Conservation (phyloP, 2,888 invertebrate species). For the Cancer borealis region DNA sequence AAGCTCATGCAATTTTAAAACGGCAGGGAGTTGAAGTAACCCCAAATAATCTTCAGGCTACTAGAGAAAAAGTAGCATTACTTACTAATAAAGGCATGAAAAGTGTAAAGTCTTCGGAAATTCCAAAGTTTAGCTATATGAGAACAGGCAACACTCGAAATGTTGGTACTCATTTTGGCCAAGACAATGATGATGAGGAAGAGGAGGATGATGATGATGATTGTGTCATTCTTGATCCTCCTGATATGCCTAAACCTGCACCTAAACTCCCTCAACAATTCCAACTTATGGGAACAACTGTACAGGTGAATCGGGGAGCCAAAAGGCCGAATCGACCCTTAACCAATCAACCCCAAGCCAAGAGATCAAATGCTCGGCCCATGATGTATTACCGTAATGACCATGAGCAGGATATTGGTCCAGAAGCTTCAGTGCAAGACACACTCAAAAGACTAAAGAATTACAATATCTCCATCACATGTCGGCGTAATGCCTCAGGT, state of each 20-base stretch:
- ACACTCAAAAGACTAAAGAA: conserved; percentile 76
- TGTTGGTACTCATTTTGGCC: conserved; percentile 43
- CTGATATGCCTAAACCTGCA: conserved; percentile 71
- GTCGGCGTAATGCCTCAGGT: conserved; percentile 73
- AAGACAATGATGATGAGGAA: conserved; percentile 12
- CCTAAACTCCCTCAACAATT: conserved; percentile 74
- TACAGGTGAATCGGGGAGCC: conserved; percentile 77
- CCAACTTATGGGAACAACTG: conserved; percentile 77
- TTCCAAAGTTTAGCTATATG: conserved; percentile 51
- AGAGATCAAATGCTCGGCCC: conserved; percentile 68
- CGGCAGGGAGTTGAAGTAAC: conserved; percentile 76
- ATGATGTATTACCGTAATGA: conserved; percentile 71
- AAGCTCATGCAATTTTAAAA: conserved; percentile 76
- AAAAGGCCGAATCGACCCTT: conserved; percentile 71
- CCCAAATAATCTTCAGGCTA: conserved; percentile 62
- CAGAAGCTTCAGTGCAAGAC: conserved; percentile 76
- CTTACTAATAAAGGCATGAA: conserved; percentile 57
- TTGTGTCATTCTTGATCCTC: conserved; percentile 77
- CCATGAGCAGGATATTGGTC: conserved; percentile 63
- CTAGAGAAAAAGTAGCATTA: conserved; percentile 59
- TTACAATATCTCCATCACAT: conserved; percentile 77
- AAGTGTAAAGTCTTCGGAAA: conserved; percentile 54
- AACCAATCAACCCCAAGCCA: conserved; percentile 70
- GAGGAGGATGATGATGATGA: conserved; percentile 76
- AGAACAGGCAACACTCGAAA: conserved; percentile 62